These are phyloP conservation scores for Catamblyrhynchus diadema DNA, from an alignment of 2,797 vertebrate species.

Conservation along the genomic window DNA sequence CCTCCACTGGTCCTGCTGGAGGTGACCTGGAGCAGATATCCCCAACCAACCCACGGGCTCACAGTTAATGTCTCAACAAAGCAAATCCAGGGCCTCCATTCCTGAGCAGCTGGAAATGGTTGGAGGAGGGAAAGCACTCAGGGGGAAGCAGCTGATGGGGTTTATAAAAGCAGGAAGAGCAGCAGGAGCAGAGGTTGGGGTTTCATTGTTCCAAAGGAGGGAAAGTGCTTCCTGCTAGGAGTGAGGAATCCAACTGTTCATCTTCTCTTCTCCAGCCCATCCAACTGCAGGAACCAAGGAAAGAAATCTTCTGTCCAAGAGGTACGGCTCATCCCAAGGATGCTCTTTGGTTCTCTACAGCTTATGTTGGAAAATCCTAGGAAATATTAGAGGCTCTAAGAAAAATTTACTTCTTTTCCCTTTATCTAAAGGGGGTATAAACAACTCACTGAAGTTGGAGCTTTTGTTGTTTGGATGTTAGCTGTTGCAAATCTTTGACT, in stretches of 20 bases:
- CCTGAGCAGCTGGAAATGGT: background rate
- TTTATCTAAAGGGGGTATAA: background rate
- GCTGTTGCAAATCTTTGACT: background rate
- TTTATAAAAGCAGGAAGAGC: background rate
- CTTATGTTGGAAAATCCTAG: background rate
- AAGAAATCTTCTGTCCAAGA: rapidly evolving
- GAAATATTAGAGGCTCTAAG: background rate
- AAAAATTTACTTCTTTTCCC: background rate
- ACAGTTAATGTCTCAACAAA: background rate
- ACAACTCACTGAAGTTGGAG: too few relatives aligned
- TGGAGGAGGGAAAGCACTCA: background rate
- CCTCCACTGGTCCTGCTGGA: rapidly evolving
- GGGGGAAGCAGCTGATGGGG: background rate
- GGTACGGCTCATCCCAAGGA: background rate
- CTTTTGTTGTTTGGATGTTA: background rate
- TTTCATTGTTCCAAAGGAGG: rapidly evolving
- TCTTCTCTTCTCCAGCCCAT: rapidly evolving
- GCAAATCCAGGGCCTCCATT: background rate
- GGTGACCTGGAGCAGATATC: background rate
- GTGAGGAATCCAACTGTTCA: rapidly evolving
- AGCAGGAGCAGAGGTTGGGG: rapidly evolving
- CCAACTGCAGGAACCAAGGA: rapidly evolving
- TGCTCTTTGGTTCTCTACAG: rapidly evolving
- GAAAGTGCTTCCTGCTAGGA: rapidly evolving
- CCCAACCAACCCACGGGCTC: rapidly evolving